Percentiles rank a stretch among this genome's conserved stretches.
Evolutionary conservation across 2,113 vertebrate genomes (phyloP).

Genomic region (Dromas ardeola): DNA sequence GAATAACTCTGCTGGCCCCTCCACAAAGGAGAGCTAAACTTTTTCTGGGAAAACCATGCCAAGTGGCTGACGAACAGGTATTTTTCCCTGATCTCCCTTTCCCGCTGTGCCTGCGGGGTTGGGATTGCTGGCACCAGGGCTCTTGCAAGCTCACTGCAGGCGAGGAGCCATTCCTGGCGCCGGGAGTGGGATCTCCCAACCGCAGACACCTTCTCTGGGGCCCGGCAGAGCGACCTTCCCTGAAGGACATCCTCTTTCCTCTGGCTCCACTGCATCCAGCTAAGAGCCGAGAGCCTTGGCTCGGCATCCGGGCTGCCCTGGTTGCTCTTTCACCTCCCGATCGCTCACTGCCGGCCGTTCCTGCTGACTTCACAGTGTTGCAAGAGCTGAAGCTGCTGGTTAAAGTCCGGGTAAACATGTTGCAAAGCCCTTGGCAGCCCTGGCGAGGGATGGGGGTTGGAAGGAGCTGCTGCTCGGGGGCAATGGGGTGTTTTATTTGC

Average conservation of each 20-base stretch:
- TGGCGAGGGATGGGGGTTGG: not conserved
- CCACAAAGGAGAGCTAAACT: accelerated
- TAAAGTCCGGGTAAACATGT: conserved; percentile 63
- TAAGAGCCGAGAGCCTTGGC: not conserved
- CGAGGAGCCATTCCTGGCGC: not conserved
- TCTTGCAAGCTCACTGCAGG: not conserved
- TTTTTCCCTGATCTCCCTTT: not conserved
- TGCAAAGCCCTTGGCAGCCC: not conserved
- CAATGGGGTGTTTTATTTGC: not conserved
- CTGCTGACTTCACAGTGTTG: not conserved
- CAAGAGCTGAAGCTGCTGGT: conserved; percentile 27
- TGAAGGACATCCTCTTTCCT: not conserved
- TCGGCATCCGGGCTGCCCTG: accelerated
- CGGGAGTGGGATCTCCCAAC: not conserved
- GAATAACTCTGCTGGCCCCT: not conserved
- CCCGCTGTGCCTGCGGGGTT: accelerated
- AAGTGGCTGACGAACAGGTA: not conserved
- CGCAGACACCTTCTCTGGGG: not conserved
- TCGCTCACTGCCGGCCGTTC: not conserved
- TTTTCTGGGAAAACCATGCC: not conserved
- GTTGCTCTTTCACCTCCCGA: conserved; percentile 39
- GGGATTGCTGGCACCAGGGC: not conserved
- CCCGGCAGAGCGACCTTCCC: not conserved
- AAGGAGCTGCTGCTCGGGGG: not conserved
- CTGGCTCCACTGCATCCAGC: not conserved